Percentiles rank a stretch among this genome's conserved stretches.
phyloP scores from a whole-genome alignment of 2,113 vertebrate genomes.

The Gobiocypris rarus region DNA sequence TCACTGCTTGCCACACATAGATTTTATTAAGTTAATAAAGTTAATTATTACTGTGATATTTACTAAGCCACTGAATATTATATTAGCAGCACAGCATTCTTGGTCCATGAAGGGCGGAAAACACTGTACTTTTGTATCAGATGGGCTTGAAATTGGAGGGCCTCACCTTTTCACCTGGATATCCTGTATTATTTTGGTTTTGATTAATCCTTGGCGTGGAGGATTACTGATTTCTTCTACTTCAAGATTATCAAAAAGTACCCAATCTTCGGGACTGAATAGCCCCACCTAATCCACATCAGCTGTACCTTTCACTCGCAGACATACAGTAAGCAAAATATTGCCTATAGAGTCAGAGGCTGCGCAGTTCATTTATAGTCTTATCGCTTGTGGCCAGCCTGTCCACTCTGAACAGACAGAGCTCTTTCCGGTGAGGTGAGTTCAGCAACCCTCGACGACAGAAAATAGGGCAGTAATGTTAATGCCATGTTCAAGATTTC shows the following conservation, averaged over 20 bases:
- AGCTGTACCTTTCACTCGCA: not conserved
- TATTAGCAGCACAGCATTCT: not conserved
- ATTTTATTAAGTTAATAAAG: no score
- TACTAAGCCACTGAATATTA: no score
- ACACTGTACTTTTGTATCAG: not conserved
- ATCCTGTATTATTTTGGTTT: constrained; percentile 4
- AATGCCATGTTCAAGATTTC: constrained; percentile 15
- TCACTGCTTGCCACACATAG: no score
- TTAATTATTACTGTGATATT: no score
- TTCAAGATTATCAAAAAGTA: not conserved
- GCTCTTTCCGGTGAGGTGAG: not conserved
- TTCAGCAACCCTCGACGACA: not conserved
- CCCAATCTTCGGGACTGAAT: not conserved
- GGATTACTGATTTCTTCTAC: not conserved
- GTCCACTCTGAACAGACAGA: not conserved
- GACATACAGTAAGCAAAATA: constrained; percentile 32
- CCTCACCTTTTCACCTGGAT: not conserved
- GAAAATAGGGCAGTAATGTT: constrained; percentile 25
- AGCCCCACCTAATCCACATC: constrained; percentile 6
- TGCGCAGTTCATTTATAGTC: not conserved
- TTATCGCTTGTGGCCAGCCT: constrained; percentile 35
- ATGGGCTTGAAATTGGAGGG: not conserved
- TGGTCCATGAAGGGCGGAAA: not conserved
- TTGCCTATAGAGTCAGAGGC: not conserved
- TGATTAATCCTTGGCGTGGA: not conserved